A percentile compares a stretch with the other conserved stretches of the same genome.
Evolutionary conservation across 2,113 vertebrate genomes (phyloP).

Genomic region (Phasianus colchicus): DNA sequence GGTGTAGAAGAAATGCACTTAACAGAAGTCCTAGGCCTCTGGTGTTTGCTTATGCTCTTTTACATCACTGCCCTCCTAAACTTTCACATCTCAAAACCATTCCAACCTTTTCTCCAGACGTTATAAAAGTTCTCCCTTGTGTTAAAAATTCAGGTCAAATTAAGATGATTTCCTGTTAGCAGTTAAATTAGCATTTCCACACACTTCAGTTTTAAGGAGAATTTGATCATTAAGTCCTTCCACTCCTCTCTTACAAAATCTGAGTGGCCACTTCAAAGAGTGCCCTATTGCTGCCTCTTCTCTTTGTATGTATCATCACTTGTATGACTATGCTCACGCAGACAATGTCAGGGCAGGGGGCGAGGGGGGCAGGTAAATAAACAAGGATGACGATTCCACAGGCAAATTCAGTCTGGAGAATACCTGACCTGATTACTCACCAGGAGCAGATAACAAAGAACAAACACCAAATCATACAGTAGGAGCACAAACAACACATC

Average conservation of each 20-base stretch:
- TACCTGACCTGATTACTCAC: neutral
- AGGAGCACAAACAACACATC: neutral
- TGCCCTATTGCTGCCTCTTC: rapidly evolving
- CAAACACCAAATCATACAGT: neutral
- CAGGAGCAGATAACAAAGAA: neutral
- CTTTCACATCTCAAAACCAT: neutral
- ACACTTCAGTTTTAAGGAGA: neutral
- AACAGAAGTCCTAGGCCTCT: neutral
- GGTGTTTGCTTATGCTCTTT: neutral
- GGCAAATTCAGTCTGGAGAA: neutral
- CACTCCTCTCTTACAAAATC: neutral
- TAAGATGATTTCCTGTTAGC: neutral
- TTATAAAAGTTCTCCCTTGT: neutral
- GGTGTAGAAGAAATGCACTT: neutral
- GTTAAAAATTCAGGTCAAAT: neutral
- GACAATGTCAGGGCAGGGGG: neutral
- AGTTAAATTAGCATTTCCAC: neutral
- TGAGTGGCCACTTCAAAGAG: neutral
- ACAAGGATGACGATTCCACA: neutral
- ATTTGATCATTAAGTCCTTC: neutral
- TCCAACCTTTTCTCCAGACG: neutral
- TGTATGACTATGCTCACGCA: rapidly evolving
- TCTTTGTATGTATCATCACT: neutral
- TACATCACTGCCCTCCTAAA: neutral
- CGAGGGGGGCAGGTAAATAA: neutral